Conservation (phyloP, 2,888 invertebrate species). For the Spilosoma lubricipeda region DNA sequence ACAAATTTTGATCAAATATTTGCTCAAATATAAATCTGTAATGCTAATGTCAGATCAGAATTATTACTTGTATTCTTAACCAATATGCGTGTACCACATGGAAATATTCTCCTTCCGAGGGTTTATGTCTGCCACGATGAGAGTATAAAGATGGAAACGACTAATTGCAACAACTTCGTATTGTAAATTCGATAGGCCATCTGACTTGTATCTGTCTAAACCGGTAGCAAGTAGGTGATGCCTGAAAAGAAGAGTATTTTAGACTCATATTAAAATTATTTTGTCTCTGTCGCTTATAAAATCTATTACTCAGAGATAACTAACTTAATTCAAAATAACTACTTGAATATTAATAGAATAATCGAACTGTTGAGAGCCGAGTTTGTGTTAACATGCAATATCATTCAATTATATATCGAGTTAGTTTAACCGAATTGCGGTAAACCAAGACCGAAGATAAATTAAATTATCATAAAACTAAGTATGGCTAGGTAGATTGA, state of each 20-base stretch:
- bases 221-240: constrained; percentile 92
- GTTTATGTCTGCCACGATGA: constrained; percentile 90
- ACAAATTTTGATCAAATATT: background rate
- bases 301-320: background rate
- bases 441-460: background rate
- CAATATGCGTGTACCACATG: constrained; percentile 14
- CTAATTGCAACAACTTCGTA: constrained; percentile 89
- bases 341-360: background rate
- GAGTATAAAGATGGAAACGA: constrained; percentile 90
- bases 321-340: background rate
- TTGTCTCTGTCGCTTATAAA: background rate
- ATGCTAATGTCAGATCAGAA: background rate
- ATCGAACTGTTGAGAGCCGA: no score
- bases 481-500: background rate
- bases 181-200: constrained; percentile 92
- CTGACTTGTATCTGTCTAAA: constrained; percentile 90
- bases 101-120: constrained; percentile 52
- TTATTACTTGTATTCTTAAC: background rate
- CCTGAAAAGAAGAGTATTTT: constrained; percentile 75
- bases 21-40: background rate
- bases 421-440: background rate
- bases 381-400: background rate
- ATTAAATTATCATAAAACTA: background rate
- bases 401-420: background rate
- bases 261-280: background rate